Conservation (phyloP, 1,140 invertebrate genomes). For the Scaptodrosophila lebanonensis region DNA sequence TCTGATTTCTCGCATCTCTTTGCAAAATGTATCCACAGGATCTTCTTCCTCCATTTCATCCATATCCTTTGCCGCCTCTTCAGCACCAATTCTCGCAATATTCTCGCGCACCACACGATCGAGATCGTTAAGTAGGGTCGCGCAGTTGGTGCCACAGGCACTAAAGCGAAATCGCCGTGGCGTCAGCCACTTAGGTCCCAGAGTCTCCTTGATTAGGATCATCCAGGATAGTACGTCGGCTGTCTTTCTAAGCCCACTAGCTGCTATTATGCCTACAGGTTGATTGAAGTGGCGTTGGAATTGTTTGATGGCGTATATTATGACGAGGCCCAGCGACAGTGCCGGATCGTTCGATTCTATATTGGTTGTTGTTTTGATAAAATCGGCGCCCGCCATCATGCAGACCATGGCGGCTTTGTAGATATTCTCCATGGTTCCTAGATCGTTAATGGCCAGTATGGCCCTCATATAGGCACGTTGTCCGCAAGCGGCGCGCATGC, state of each 20-base stretch:
- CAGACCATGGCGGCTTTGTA: slow-evolving; percentile 92
- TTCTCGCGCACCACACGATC: too few relatives aligned
- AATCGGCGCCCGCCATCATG: slow-evolving; percentile 96
- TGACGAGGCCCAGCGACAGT: slow-evolving; percentile 90
- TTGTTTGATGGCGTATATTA: slow-evolving; percentile 92
- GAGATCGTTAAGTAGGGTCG: too few relatives aligned
- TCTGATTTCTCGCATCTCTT: too few relatives aligned
- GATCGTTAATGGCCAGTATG: slow-evolving; percentile 94
- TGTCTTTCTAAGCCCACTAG: slow-evolving; percentile 93
- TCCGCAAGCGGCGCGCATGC: slow-evolving; percentile 86
- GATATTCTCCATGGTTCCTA: slow-evolving; percentile 87
- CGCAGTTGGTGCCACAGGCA: too few relatives aligned
- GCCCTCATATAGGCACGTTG: slow-evolving; percentile 87
- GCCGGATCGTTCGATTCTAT: slow-evolving; percentile 96
- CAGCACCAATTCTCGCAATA: too few relatives aligned
- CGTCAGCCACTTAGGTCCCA: slow-evolving; percentile 93
- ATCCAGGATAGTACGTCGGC: slow-evolving; percentile 91
- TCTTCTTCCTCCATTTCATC: too few relatives aligned
- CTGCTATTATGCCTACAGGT: slow-evolving; percentile 95
- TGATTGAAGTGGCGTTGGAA: slow-evolving; percentile 84
- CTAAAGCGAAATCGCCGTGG: too few relatives aligned
- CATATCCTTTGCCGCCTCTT: too few relatives aligned
- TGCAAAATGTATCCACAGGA: too few relatives aligned
- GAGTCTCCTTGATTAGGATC: slow-evolving; percentile 86
- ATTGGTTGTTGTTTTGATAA: slow-evolving; percentile 98